Evolutionary conservation across 2,888 invertebrate genomes (phyloP).

Genomic region (Caenorhabditis wallacei): DNA sequence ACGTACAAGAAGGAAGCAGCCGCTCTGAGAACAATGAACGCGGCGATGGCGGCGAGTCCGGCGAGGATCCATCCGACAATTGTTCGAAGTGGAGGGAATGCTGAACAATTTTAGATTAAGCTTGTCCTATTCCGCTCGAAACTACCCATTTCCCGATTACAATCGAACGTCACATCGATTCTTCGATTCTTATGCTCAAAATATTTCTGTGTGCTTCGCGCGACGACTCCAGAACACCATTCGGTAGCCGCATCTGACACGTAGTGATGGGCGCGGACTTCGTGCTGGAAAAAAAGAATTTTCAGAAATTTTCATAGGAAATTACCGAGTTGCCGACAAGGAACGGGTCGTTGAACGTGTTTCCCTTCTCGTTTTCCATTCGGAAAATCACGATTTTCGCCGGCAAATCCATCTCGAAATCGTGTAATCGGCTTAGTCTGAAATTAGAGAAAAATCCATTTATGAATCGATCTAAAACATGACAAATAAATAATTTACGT

Average conservation of each 20-base stretch:
- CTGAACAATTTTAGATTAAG: neutral
- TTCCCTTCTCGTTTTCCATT: conserved; percentile 24
- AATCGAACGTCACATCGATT: conserved; percentile 32
- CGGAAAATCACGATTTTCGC: conserved; percentile 18
- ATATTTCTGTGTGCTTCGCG: neutral
- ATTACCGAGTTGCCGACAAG: conserved; percentile 27
- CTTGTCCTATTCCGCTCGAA: neutral
- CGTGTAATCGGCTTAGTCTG: neutral
- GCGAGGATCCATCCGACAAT: neutral
- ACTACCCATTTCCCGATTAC: conserved; percentile 9
- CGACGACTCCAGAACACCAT: conserved; percentile 24
- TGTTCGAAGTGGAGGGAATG: conserved; percentile 15
- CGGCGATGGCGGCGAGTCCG: neutral
- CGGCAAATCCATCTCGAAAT: conserved; percentile 25
- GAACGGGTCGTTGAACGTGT: conserved; percentile 37
- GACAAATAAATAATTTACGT: conserved; percentile 4
- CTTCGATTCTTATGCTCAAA: conserved; percentile 30
- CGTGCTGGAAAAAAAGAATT: neutral
- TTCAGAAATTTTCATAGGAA: neutral
- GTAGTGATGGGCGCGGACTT: conserved; percentile 7
- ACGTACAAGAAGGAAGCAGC: neutral
- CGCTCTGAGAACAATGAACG: neutral
- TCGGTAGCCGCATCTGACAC: neutral
- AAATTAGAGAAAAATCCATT: neutral
- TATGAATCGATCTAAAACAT: neutral